Evolutionary conservation across 2,797 vertebrate species (phyloP).

Genomic region (Hyperoplus immaculatus): DNA sequence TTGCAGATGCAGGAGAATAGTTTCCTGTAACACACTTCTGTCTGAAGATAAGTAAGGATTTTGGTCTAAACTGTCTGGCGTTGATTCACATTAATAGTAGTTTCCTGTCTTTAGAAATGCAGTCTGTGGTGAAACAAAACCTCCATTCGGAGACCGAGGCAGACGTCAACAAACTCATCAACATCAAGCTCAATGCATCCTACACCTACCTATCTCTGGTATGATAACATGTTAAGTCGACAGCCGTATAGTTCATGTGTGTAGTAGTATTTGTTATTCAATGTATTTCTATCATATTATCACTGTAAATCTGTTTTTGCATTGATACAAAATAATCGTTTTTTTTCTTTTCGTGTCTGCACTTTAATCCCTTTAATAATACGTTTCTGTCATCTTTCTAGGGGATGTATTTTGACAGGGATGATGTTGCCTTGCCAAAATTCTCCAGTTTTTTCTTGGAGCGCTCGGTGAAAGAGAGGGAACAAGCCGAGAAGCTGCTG

Average conservation of each 20-base stretch:
- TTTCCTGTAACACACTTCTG: fast-evolving
- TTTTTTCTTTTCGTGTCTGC: background rate
- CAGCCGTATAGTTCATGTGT: background rate
- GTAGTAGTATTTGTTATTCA: background rate
- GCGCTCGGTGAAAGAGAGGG: conserved; percentile 83
- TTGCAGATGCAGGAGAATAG: background rate
- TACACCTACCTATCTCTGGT: conserved; percentile 85
- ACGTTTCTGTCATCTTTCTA: conserved; percentile 42
- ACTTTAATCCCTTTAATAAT: background rate
- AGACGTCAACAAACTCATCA: conserved; percentile 84
- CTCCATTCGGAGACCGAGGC: conserved; percentile 78
- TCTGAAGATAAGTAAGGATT: background rate
- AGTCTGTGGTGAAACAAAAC: conserved; percentile 83
- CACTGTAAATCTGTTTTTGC: background rate
- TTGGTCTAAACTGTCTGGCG: background rate
- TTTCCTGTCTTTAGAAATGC: conserved; percentile 75
- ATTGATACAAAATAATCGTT: background rate
- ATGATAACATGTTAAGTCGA: background rate
- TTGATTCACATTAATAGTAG: background rate
- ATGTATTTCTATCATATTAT: background rate
- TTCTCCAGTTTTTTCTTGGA: conserved; percentile 86
- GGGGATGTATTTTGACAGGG: conserved; percentile 89
- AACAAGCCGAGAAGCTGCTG: conserved; percentile 85
- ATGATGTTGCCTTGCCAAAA: conserved; percentile 86
- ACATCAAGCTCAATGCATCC: conserved; percentile 82